Evolutionary conservation across 2,113 vertebrate species (phyloP).

Genomic region (Pelmatolapia mariae): DNA sequence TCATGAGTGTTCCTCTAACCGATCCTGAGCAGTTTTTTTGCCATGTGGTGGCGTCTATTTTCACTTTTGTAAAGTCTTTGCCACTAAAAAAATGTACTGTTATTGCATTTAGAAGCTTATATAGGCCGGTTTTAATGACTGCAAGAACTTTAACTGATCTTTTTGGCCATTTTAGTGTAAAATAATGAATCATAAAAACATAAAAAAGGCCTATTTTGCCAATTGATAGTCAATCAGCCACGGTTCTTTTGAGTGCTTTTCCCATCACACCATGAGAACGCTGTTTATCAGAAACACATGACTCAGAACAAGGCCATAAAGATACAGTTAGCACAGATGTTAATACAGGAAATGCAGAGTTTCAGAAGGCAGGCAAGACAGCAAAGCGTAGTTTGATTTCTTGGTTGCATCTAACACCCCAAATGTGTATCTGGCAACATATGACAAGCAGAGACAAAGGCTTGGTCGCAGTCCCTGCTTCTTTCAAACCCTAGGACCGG

Average conservation of each 20-base stretch:
- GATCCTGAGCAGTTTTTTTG: not conserved
- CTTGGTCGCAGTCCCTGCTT: not conserved
- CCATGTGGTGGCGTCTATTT: fast-evolving
- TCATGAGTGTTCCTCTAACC: not conserved
- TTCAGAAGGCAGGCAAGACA: not conserved
- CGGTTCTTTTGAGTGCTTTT: not conserved
- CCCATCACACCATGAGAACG: not conserved
- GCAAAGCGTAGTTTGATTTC: not conserved
- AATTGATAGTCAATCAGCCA: not conserved
- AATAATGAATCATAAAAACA: not conserved
- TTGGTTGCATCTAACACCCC: not conserved
- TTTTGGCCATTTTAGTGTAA: not conserved
- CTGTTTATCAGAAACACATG: not conserved
- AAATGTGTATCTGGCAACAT: not conserved
- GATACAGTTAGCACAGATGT: not conserved
- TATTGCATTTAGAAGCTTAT: not conserved
- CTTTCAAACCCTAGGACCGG: not conserved
- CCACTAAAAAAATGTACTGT: not conserved
- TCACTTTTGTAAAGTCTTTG: not conserved
- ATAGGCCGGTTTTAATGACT: not conserved
- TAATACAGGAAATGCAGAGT: not conserved
- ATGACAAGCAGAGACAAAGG: not conserved
- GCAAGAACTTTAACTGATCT: not conserved
- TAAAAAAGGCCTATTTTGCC: not conserved
- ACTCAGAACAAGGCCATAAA: not conserved